Percentiles rank a stretch among this genome's conserved stretches.
These are phyloP conservation scores for Ophioderma brevispina DNA, from an alignment of 35 echinoderm and acorn worm species.

Conservation along the genomic window DNA sequence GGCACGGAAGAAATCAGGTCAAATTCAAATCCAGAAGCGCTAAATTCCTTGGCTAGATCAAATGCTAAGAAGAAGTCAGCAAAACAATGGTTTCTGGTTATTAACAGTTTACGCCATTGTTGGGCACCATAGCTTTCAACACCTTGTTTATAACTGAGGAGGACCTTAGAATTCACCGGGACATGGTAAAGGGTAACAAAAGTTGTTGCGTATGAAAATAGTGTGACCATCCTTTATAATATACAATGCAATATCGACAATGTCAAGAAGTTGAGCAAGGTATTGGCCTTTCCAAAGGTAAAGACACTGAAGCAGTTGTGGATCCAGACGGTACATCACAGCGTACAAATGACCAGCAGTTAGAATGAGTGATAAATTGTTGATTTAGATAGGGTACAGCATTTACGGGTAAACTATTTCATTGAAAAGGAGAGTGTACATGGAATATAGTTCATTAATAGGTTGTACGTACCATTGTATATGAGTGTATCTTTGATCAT, in stretches of 20 bases:
- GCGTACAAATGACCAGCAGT: not conserved
- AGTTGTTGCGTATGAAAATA: conserved; percentile 76
- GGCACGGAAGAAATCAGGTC: not conserved
- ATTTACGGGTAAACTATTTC: too few species aligned
- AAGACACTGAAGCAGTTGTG: not conserved
- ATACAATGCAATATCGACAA: conserved; percentile 86
- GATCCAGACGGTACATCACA: not conserved
- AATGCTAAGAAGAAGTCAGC: conserved; percentile 69
- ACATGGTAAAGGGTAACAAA: conserved; percentile 66
- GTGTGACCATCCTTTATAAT: conserved; percentile 86
- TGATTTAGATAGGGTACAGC: too few species aligned
- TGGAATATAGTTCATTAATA: too few species aligned
- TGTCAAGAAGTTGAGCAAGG: conserved; percentile 60
- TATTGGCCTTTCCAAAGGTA: conserved; percentile 4
- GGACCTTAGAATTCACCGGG: conserved; percentile 59
- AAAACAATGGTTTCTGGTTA: conserved; percentile 75
- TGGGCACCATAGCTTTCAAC: conserved; percentile 80
- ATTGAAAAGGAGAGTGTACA: too few species aligned
- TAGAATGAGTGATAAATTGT: too few species aligned
- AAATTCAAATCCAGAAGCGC: not conserved
- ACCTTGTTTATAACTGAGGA: conserved; percentile 76
- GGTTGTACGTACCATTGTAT: too few species aligned
- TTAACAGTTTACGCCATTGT: conserved; percentile 76
- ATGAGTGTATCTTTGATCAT: too few species aligned
- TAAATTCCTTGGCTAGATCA: not conserved